Base-by-base conservation (phyloP, 92 coral and sea anemone genomes). In the Meandrina meandrites region DNA sequence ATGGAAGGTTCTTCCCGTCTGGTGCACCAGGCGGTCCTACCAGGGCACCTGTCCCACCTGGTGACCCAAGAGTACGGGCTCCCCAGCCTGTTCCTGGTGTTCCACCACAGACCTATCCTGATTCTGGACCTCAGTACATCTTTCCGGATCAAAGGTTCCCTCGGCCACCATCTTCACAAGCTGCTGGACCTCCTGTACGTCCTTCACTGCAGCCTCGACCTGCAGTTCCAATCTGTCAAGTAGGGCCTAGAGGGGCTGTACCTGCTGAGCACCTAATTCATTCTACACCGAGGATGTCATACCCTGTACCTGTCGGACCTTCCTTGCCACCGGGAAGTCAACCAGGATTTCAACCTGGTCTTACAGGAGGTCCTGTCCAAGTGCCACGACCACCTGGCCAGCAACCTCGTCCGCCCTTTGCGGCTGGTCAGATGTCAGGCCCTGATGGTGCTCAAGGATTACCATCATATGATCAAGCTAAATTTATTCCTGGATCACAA, bases 251-350 rank as follows among this genome's bases (percentile, higher is more conserved):
- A 8, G 81, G 58, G 9, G 91, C 94, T 70, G 79, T 76, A 70
- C 94, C 94, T 66, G 88, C 92, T 81, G 94, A 86, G 76, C 94
- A 91, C 53, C 86, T 85, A 6, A 86, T 91, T 54, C 91, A 83
- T 57, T 80, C 93, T 68, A 66, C 89, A 27, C 92, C 96, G 74
- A 86, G 90, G 73, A 87, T 93, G 94, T 89, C 98, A 32, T 91
- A 94, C 86, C 91, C 96, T 45, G 78, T 84, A 31, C 93, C 92
- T 21, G 74, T 71, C 5, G 66, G 87, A 75, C 93, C 90, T 72
- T 75, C 86, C 40, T 4, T 86, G 24, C 69, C 70, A 18, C 71
- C 68, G 1, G 86, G 75, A 34, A 75, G 78, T 17, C 86, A 82
- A n/a, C 82, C 79, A 74, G 89, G 85, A 85, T 42, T 72, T 51